Evolutionary conservation across 1,140 invertebrate species (phyloP).

Genomic region (Rhagoletis pomonella): DNA sequence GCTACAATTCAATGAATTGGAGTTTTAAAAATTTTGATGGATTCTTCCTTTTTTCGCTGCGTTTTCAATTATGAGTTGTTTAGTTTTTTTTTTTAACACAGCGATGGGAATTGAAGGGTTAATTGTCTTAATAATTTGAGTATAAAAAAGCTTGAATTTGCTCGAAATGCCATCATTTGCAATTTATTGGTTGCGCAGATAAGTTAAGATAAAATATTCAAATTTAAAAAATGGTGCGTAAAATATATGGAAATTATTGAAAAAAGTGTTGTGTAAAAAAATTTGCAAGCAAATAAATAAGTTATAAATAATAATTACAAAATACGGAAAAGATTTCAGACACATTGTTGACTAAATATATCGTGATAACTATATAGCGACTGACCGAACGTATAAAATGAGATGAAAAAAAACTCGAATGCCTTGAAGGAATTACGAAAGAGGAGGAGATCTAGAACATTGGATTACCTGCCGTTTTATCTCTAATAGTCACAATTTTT

Average conservation of each 20-base stretch:
- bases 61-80: neutral
- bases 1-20: neutral
- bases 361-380: too few relatives aligned
- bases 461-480: too few relatives aligned
- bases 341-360: too few relatives aligned
- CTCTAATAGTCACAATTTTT: too few relatives aligned
- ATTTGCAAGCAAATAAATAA: neutral
- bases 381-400: too few relatives aligned
- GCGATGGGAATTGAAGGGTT: too few relatives aligned
- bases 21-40: neutral
- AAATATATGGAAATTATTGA: neutral
- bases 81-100: neutral
- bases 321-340: neutral
- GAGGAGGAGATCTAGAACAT: too few relatives aligned
- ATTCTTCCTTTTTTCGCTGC: neutral
- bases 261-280: neutral
- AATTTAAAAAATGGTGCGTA: conserved; percentile 22
- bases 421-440: too few relatives aligned
- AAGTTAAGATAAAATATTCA: conserved; percentile 12
- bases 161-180: neutral
- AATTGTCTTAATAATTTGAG: neutral
- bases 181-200: neutral
- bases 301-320: neutral
- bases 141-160: neutral
- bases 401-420: too few relatives aligned